phyloP scores from a whole-genome alignment of 2,797 vertebrate genomes.

The Protosalanx chinensis region DNA sequence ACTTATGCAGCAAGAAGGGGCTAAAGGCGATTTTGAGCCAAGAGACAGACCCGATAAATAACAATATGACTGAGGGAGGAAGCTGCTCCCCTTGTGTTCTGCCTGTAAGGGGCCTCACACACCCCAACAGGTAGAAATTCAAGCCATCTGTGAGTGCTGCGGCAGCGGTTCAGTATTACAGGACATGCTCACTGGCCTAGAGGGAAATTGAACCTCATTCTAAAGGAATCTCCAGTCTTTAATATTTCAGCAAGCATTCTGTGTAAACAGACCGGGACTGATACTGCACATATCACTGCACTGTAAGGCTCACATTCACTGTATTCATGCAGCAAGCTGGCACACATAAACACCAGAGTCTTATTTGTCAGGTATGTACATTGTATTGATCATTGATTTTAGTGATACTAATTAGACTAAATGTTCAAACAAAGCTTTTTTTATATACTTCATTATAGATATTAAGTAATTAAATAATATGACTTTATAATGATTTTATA shows the following conservation, averaged over 20 bases:
- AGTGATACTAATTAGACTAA: background rate
- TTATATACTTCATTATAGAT: no score
- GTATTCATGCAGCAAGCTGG: no score
- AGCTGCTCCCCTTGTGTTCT: background rate
- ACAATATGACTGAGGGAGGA: background rate
- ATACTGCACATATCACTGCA: no score
- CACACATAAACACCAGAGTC: no score
- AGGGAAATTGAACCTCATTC: background rate
- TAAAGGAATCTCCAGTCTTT: background rate
- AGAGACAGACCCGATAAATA: background rate
- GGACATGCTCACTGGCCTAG: background rate
- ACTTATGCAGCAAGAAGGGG: conserved; percentile 9
- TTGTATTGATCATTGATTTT: background rate
- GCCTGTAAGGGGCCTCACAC: background rate
- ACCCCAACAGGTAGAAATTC: background rate
- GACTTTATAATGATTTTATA: no score
- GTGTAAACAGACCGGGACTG: background rate
- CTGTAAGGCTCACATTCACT: no score
- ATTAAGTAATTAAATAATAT: no score
- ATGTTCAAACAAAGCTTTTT: no score
- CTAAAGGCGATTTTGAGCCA: background rate
- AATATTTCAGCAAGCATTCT: background rate
- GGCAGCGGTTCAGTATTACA: background rate
- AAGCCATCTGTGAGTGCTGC: background rate
- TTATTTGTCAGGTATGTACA: background rate